Conservation (phyloP, 1,140 invertebrate species). For the Lepidostoma basale region DNA sequence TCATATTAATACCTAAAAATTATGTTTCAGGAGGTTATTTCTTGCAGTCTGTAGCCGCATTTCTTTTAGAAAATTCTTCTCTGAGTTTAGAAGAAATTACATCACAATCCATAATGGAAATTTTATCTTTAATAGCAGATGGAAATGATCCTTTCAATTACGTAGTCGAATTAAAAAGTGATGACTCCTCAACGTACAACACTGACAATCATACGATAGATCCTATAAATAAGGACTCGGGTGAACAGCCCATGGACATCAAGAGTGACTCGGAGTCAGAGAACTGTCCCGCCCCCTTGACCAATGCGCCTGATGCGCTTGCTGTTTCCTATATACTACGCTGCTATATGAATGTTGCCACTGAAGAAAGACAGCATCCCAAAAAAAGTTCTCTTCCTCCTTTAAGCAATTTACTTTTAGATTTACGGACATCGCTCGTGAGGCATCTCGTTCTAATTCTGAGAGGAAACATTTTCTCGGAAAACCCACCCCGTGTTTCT, state of each 20-base stretch:
- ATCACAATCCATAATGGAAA: slow-evolving; percentile 73
- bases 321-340: slow-evolving; percentile 67
- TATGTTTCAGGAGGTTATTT: slow-evolving; percentile 62
- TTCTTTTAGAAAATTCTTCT: slow-evolving; percentile 56
- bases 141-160: slow-evolving; percentile 63
- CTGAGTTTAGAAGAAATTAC: slow-evolving; percentile 61
- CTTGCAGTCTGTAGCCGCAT: slow-evolving; percentile 67
- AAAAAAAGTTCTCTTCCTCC: slow-evolving; percentile 69
- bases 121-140: slow-evolving; percentile 63
- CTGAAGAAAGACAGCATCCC: slow-evolving; percentile 74
- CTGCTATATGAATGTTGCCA: slow-evolving; percentile 70
- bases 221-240: slow-evolving; percentile 4
- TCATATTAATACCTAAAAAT: not conserved
- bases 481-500: slow-evolving; percentile 52
- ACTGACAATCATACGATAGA: not conserved
- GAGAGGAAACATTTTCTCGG: slow-evolving; percentile 51
- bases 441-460: slow-evolving; percentile 57
- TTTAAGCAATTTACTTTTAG: slow-evolving; percentile 39
- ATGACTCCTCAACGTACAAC: not conserved
- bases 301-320: slow-evolving; percentile 54
- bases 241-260: slow-evolving; percentile 11
- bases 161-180: not conserved
- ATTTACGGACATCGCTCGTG: slow-evolving; percentile 54
- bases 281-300: slow-evolving; percentile 50
- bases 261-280: not conserved